phyloP scores from a whole-genome alignment of 2,888 invertebrate species.

The Cyclophora punctaria region DNA sequence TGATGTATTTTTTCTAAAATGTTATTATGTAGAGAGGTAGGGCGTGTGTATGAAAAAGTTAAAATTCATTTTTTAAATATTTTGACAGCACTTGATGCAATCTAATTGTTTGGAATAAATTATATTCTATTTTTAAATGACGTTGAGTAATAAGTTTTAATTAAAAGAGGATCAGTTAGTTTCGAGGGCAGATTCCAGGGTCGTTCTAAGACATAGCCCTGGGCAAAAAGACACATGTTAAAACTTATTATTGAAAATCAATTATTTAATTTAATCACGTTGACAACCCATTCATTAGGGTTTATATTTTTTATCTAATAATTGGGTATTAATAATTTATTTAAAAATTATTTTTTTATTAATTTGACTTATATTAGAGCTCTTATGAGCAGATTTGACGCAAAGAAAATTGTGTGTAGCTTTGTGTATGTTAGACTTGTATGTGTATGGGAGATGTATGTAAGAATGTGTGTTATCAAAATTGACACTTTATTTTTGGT shows the following conservation, averaged over 20 bases:
- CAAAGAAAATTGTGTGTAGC: slow-evolving; percentile 7
- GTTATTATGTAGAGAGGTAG: slow-evolving; percentile 30
- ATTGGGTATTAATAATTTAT: slow-evolving; percentile 22
- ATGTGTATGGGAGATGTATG: slow-evolving; percentile 1
- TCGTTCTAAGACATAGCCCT: too few relatives aligned
- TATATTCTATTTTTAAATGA: too few relatives aligned
- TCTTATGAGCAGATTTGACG: slow-evolving; percentile 11
- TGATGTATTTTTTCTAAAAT: slow-evolving; percentile 52
- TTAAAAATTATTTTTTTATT: slow-evolving; percentile 18
- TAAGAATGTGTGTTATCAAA: slow-evolving; percentile 2
- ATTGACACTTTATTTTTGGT: slow-evolving; percentile 16
- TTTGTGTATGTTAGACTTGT: background rate
- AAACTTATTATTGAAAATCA: too few relatives aligned
- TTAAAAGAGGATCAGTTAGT: too few relatives aligned
- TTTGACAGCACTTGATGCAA: slow-evolving; percentile 26
- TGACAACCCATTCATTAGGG: slow-evolving; percentile 7
- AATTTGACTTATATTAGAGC: slow-evolving; percentile 3
- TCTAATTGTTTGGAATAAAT: too few relatives aligned
- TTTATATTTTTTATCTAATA: slow-evolving; percentile 12
- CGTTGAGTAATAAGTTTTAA: too few relatives aligned
- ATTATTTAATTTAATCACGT: slow-evolving; percentile 2
- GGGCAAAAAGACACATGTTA: too few relatives aligned
- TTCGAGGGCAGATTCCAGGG: too few relatives aligned
- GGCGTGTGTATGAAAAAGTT: slow-evolving; percentile 31
- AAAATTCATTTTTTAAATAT: slow-evolving; percentile 34